Evolutionary conservation across 2,113 vertebrate species (phyloP).

Genomic region (Nanorana parkeri): DNA sequence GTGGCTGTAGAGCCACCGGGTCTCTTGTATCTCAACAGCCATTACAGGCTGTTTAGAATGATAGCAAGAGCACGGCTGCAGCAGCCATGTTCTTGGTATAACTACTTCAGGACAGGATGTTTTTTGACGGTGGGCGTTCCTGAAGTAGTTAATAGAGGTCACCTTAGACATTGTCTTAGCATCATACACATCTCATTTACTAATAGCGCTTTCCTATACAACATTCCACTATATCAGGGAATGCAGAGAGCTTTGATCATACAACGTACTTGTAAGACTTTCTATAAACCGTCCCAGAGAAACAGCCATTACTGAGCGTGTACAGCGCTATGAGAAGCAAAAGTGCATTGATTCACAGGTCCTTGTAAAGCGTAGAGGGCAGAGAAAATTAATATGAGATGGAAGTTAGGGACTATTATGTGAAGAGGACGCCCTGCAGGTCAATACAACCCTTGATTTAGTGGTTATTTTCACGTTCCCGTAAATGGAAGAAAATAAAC

Average conservation of each 20-base stretch:
- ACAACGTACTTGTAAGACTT: conserved; percentile 16
- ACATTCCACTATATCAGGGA: conserved; percentile 42
- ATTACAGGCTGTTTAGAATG: too few relatives aligned
- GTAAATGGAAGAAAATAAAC: conserved; percentile 43
- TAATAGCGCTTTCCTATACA: conserved; percentile 30
- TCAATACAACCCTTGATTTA: conserved; percentile 49
- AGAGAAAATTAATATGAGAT: conserved; percentile 36
- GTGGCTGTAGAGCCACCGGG: too few relatives aligned
- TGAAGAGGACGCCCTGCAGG: conserved; percentile 33
- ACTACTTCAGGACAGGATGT: too few relatives aligned
- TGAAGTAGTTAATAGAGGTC: too few relatives aligned
- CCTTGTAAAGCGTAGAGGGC: conserved; percentile 39
- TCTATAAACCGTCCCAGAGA: conserved; percentile 45
- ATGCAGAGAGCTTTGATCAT: conserved; percentile 27
- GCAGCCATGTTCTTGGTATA: too few relatives aligned
- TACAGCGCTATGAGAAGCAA: conserved; percentile 24
- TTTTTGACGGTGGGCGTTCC: too few relatives aligned
- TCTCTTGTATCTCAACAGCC: too few relatives aligned
- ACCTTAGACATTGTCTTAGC: conserved; percentile 37
- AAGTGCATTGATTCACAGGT: conserved; percentile 48
- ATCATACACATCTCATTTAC: conserved; percentile 41
- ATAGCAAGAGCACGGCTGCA: too few relatives aligned
- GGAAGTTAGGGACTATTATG: conserved; percentile 46
- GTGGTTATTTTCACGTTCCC: conserved; percentile 17
- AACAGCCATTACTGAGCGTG: conserved; percentile 40